A percentile compares a stretch with the other conserved stretches of the same genome.
Conservation (phyloP, 2,888 invertebrate species). For the Drosophila mayaguana region DNA sequence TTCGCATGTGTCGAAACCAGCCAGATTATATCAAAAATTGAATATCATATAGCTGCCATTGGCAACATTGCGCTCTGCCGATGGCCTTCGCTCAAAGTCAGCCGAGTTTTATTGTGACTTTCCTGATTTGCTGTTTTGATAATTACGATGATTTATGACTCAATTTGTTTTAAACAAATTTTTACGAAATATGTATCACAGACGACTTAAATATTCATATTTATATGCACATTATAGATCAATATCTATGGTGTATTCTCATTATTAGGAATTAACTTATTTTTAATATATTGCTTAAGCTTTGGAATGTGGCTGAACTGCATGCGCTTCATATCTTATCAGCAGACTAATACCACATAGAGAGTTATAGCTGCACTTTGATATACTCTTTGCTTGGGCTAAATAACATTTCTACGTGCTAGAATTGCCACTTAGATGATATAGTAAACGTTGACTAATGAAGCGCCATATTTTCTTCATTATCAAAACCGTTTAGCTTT, state of each 20-base stretch:
- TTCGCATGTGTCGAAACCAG: background rate
- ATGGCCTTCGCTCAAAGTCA: background rate
- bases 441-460: background rate
- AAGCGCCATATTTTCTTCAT: background rate
- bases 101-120: background rate
- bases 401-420: background rate
- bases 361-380: background rate
- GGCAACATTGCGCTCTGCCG: constrained; percentile 1
- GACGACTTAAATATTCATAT: background rate
- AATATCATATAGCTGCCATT: constrained; percentile 4
- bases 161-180: background rate
- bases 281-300: background rate
- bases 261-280: background rate
- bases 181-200: constrained; percentile 1
- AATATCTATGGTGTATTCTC: background rate
- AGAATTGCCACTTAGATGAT: background rate
- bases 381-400: background rate
- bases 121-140: background rate
- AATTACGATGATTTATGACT: constrained; percentile 1
- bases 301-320: background rate
- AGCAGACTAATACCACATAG: background rate
- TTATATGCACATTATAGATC: constrained; percentile 1
- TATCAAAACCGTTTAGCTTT: background rate
- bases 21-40: constrained; percentile 30
- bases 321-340: background rate